Evolutionary conservation across 2,888 invertebrate species (phyloP), one percentile per base, ranked within the genome.

Genomic region (Melinopterus prodromus): DNA sequence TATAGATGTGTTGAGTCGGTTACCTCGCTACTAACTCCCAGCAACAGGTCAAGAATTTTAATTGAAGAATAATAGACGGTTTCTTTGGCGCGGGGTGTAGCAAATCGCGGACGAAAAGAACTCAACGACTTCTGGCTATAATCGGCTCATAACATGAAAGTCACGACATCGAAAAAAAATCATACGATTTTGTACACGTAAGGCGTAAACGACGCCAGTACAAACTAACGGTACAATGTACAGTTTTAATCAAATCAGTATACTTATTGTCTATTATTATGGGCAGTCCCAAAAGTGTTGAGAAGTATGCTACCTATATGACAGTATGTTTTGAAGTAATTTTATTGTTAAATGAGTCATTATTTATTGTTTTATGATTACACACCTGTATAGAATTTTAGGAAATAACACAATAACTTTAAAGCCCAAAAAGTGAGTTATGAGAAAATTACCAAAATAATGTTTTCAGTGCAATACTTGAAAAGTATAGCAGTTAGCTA

Each of bases 31-130:
- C 53, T 12, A 4, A 53, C 53, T 53, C 12, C 7, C 53, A 7
- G 53, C 53, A 53, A 53, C 53, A 53, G 53, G 53, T 53, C 53
- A 53, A 12, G 53, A 53, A 53, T 53, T 53, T 53, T 53, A 53
- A 53, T 53, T 53, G 53, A 53, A 53, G 53, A 53, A 53, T 53
- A 53, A 53, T 53, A 53, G 53, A 53, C 53, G 53, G 53, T 53
- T 9, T 53, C 53, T 53, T 53, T 53, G 53, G 12, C 12, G 12
- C 53, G 12, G 12, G 53, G 53, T 53, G 53, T 53, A 53, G 7
- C 53, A 53, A 53, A 53, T 53, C 53, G 53, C 2, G 2, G 12
- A 53, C 53, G 12, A 53, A 53, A 53, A 53, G 2, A 53, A 53
- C 53, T 12, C 12, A 2, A 26, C 53, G 12, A 53, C 53, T 53